These are phyloP conservation scores for Silvanus unidentatus DNA, from an alignment of 2,888 invertebrate genomes.

Conservation along the genomic window DNA sequence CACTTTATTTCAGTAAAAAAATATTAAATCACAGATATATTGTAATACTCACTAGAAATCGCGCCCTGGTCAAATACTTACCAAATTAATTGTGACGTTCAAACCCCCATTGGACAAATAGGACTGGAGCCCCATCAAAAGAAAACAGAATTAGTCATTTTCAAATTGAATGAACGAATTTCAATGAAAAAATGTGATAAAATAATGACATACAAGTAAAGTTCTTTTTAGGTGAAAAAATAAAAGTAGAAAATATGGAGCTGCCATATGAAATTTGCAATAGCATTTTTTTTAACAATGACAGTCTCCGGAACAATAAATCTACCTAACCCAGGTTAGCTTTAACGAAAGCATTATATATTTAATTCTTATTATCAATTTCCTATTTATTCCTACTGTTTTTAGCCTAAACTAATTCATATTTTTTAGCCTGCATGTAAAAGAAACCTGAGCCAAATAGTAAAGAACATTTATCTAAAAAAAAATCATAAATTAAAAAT, in stretches of 20 bases:
- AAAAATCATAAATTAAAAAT: slow-evolving; percentile 23
- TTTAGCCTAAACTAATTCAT: slow-evolving; percentile 7
- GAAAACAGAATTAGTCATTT: too few species aligned
- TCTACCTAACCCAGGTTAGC: slow-evolving; percentile 41
- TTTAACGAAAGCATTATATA: slow-evolving; percentile 14
- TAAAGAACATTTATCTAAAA: slow-evolving; percentile 5
- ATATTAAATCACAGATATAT: too few species aligned
- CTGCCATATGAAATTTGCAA: too few species aligned
- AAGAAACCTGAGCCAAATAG: slow-evolving; percentile 41
- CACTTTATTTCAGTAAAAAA: too few species aligned
- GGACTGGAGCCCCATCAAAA: background rate
- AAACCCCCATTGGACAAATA: slow-evolving; percentile 5
- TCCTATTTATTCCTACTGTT: slow-evolving; percentile 3
- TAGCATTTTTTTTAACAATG: too few species aligned
- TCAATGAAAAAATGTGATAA: too few species aligned
- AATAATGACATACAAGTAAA: too few species aligned
- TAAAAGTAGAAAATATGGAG: background rate
- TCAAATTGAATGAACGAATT: too few species aligned
- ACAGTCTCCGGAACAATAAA: background rate
- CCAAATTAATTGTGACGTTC: too few species aligned
- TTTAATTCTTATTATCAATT: background rate
- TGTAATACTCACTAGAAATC: too few species aligned
- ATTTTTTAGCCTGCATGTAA: slow-evolving; percentile 10
- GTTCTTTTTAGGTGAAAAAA: background rate
- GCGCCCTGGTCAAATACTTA: too few species aligned